Evolutionary conservation across 2,113 vertebrate genomes (phyloP).

Genomic region (Formicarius rufipectus): DNA sequence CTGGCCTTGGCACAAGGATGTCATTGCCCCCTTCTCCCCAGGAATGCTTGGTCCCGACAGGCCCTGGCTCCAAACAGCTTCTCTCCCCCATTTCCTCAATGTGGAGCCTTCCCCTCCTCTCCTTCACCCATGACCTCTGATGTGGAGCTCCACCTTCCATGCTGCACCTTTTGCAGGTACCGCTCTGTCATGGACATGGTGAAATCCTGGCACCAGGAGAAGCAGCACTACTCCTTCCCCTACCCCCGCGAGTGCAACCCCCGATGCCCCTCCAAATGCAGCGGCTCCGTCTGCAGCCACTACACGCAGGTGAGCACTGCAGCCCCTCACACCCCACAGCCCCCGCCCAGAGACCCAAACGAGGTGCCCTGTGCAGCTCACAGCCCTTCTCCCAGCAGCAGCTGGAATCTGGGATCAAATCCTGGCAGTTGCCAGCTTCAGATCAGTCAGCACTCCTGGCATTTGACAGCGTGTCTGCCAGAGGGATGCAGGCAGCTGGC

Average conservation of each 20-base stretch:
- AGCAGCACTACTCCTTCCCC: conserved; percentile 80
- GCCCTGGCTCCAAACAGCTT: neutral
- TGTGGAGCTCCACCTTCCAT: accelerated
- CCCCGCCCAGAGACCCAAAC: accelerated
- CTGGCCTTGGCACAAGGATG: neutral
- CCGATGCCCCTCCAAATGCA: conserved; percentile 80
- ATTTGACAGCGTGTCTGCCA: neutral
- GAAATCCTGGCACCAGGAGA: conserved; percentile 85
- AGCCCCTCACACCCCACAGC: neutral
- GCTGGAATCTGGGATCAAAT: neutral
- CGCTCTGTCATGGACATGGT: conserved; percentile 81
- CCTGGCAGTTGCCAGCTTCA: neutral
- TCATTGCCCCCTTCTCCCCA: neutral
- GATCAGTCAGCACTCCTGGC: neutral
- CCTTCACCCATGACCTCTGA: accelerated
- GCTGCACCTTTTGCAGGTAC: conserved; percentile 64
- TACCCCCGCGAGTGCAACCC: conserved; percentile 67
- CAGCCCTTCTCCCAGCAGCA: neutral
- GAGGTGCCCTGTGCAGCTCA: neutral
- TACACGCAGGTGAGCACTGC: conserved; percentile 84
- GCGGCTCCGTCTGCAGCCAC: conserved; percentile 83
- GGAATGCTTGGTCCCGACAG: neutral
- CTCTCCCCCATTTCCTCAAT: neutral
- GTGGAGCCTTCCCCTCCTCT: neutral
- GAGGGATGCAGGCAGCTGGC: neutral